Conservation (phyloP, 2,797 vertebrate genomes). For the Platalea minor region DNA sequence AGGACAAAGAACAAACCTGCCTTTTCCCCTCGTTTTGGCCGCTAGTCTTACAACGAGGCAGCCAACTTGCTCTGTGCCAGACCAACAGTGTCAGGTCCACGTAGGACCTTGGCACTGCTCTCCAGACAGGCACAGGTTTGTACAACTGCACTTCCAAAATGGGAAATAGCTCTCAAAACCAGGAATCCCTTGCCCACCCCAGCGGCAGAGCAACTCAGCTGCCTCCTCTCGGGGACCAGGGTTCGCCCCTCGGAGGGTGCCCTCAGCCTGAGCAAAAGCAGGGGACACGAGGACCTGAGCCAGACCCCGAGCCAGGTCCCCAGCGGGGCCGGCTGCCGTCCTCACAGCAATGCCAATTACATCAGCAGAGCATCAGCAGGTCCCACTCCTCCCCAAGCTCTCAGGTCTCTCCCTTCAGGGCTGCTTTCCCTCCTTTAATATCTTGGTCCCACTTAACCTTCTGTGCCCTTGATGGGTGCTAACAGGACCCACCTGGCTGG, state of each 20-base stretch:
- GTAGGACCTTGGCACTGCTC: not conserved
- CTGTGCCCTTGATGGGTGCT: not conserved
- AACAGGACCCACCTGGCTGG: not conserved
- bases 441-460: not conserved
- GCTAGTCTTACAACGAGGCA: not conserved
- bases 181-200: not conserved
- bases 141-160: not conserved
- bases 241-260: rapidly evolving
- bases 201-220: not conserved
- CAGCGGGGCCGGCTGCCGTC: too few relatives aligned
- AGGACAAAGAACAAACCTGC: not conserved
- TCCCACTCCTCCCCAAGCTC: too few relatives aligned
- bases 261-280: not conserved
- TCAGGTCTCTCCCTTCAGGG: rapidly evolving
- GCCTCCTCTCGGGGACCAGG: not conserved
- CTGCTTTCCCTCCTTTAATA: not conserved
- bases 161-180: not conserved
- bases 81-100: not conserved
- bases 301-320: not conserved
- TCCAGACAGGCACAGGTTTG: not conserved
- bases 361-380: not conserved
- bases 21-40: not conserved
- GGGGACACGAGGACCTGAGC: not conserved
- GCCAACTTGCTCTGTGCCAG: not conserved
- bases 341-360: not conserved